Percentiles rank a stretch among this genome's conserved stretches.
Evolutionary conservation across 2,797 vertebrate genomes (phyloP).

Genomic region (Etheostoma perlongum): DNA sequence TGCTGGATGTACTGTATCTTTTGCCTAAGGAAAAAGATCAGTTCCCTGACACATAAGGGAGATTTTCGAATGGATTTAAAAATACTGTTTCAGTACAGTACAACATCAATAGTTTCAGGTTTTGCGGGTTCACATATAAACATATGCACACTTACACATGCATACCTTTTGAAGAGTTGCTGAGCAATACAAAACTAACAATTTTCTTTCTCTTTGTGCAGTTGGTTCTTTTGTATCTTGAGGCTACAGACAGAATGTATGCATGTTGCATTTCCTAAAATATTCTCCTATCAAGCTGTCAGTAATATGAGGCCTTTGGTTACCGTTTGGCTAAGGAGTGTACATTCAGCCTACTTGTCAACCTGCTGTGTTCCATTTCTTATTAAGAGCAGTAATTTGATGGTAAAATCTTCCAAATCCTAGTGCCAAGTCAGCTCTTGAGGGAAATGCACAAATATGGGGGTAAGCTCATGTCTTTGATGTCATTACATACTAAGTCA

Average conservation of each 20-base stretch:
- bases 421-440: constrained; percentile 46
- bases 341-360: constrained; percentile 55
- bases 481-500: constrained; percentile 65
- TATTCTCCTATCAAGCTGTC: constrained; percentile 51
- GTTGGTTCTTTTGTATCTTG: constrained; percentile 22
- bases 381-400: constrained; percentile 59
- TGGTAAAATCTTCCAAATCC: constrained; percentile 61
- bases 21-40: background rate
- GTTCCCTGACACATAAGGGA: background rate
- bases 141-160: background rate
- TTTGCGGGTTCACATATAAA: background rate
- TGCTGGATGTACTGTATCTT: background rate
- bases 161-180: background rate
- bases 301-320: constrained; percentile 29
- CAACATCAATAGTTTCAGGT: background rate
- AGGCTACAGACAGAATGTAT: constrained; percentile 30
- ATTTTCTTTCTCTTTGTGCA: constrained; percentile 17
- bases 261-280: constrained; percentile 39
- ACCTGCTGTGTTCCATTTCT: constrained; percentile 53
- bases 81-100: background rate
- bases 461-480: constrained; percentile 59
- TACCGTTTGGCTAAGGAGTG: constrained; percentile 47
- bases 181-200: constrained; percentile 11
- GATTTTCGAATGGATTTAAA: background rate
- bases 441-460: constrained; percentile 46